phyloP scores from a whole-genome alignment of 2,888 invertebrate genomes.

The Mythimna impura region DNA sequence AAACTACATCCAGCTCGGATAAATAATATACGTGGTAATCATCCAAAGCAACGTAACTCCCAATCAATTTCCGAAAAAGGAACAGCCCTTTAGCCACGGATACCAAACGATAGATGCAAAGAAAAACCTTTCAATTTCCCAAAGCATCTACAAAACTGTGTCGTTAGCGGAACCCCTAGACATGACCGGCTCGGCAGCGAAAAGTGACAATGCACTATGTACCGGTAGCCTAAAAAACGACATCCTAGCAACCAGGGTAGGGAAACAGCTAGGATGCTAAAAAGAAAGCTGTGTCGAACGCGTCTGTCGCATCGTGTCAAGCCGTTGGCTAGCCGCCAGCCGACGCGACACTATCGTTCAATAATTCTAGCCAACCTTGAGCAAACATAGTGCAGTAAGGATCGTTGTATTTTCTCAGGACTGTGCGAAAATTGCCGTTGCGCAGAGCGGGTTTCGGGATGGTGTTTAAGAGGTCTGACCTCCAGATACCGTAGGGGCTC shows the following conservation, averaged over 20 bases:
- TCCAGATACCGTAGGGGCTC: too few species aligned
- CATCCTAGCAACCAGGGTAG: neutral
- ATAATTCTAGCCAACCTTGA: slow-evolving; percentile 52
- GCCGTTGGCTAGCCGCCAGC: slow-evolving; percentile 60
- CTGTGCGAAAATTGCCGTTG: too few species aligned
- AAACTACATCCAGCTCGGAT: neutral
- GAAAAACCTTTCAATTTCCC: neutral
- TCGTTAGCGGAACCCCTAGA: slow-evolving; percentile 17
- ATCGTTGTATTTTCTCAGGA: neutral
- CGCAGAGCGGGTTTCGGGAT: too few species aligned
- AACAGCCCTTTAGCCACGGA: too few species aligned
- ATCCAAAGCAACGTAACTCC: neutral
- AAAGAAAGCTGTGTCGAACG: slow-evolving; percentile 58
- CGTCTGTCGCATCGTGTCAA: slow-evolving; percentile 55
- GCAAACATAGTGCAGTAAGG: slow-evolving; percentile 27
- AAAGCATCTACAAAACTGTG: slow-evolving; percentile 9
- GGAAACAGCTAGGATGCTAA: slow-evolving; percentile 9
- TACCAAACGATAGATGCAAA: neutral
- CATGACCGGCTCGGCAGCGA: neutral
- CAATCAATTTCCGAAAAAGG: neutral
- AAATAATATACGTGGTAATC: neutral
- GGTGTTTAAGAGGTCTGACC: too few species aligned
- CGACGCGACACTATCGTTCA: slow-evolving; percentile 47
- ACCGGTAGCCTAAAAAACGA: slow-evolving; percentile 40
- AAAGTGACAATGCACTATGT: slow-evolving; percentile 25